Conservation (phyloP, 2,113 vertebrate species). For the Stomatorhinus ivindoensis region DNA sequence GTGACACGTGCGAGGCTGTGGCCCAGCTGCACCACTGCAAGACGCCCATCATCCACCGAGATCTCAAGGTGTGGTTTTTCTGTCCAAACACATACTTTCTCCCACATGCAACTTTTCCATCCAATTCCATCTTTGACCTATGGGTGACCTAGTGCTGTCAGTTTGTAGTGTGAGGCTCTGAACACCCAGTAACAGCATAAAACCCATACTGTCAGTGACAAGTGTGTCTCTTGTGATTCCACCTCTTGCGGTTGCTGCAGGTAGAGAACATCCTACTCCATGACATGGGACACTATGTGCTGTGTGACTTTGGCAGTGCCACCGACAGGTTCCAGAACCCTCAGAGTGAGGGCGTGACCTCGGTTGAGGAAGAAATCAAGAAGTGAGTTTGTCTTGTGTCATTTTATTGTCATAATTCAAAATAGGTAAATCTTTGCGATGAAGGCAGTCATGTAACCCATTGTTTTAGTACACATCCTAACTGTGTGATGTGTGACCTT, state of each 20-base stretch:
- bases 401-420: neutral
- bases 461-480: neutral
- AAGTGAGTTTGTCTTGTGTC: conserved; percentile 63
- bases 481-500: neutral
- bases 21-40: conserved; percentile 90
- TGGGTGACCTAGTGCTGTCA: neutral
- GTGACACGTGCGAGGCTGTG: conserved; percentile 90
- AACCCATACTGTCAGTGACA: neutral
- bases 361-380: conserved; percentile 95
- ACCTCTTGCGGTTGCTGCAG: conserved; percentile 46
- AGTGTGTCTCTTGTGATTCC: neutral
- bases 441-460: neutral
- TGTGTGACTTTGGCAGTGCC: conserved; percentile 96
- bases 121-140: neutral
- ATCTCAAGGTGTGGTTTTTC: conserved; percentile 75
- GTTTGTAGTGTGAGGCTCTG: neutral
- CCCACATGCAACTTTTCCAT: neutral
- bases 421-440: neutral
- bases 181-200: neutral
- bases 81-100: neutral
- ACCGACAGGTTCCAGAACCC: conserved; percentile 96
- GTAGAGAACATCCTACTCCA: conserved; percentile 97
- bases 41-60: conserved; percentile 86
- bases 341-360: conserved; percentile 81
- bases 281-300: conserved; percentile 92